These are phyloP conservation scores for Ornithorhynchus anatinus DNA, from an alignment of 2,113 vertebrate genomes.

Conservation along the genomic window DNA sequence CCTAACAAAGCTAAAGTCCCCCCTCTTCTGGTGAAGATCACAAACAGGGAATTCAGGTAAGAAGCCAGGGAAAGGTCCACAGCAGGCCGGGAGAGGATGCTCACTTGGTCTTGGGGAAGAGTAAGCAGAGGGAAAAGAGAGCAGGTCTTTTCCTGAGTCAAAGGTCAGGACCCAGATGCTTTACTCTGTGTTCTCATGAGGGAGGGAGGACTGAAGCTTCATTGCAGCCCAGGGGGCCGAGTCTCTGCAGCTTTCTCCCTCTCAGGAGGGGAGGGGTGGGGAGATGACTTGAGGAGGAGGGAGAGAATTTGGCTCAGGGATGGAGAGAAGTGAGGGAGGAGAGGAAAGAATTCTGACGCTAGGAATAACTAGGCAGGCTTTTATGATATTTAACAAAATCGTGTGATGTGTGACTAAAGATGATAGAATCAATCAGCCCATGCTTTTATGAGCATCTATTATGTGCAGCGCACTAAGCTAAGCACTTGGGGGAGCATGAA, in stretches of 20 bases:
- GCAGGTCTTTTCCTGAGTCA: not conserved
- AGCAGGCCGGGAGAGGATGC: not conserved
- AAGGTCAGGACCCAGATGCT: too few species aligned
- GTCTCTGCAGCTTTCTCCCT: too few species aligned
- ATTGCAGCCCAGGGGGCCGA: too few species aligned
- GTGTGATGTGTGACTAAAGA: not conserved
- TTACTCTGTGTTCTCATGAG: too few species aligned
- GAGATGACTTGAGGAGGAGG: not conserved
- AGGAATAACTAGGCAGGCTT: not conserved
- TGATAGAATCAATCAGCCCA: not conserved
- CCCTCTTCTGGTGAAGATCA: conserved; percentile 76
- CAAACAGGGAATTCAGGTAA: conserved; percentile 26
- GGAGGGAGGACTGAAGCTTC: too few species aligned
- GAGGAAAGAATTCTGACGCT: not conserved
- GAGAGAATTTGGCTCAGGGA: not conserved
- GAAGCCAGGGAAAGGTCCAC: not conserved
- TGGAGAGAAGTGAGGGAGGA: not conserved
- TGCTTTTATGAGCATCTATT: too few species aligned
- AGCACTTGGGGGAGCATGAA: not conserved
- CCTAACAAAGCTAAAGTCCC: conserved; percentile 66
- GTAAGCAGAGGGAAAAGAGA: not conserved
- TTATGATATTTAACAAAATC: too few species aligned
- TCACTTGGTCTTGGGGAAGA: not conserved
- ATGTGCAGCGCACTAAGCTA: not conserved
- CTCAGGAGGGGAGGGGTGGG: not conserved